Evolutionary conservation across 2,797 vertebrate genomes (phyloP).

Genomic region (Lemur catta): DNA sequence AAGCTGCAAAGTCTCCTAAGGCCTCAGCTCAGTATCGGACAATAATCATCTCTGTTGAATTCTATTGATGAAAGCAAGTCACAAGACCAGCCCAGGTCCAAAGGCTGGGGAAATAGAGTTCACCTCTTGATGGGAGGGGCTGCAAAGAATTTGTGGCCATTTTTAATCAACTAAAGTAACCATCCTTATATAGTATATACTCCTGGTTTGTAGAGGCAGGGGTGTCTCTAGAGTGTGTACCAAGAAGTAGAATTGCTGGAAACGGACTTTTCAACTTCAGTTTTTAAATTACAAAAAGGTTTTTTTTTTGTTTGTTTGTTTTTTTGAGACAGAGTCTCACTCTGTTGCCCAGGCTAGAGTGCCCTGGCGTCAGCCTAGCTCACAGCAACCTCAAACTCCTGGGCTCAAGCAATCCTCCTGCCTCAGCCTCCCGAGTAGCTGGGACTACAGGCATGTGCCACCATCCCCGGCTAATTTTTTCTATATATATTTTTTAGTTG

Average conservation of each 20-base stretch:
- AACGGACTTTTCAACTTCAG: not conserved
- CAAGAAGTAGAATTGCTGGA: not conserved
- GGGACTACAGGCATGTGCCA: too few species aligned
- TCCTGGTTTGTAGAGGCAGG: not conserved
- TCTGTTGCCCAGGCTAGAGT: too few species aligned
- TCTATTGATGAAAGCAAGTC: not conserved
- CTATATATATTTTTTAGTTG: too few species aligned
- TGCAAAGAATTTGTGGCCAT: not conserved
- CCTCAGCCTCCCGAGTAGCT: too few species aligned
- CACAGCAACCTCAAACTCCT: too few species aligned
- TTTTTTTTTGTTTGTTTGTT: not conserved
- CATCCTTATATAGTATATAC: not conserved
- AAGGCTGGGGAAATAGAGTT: not conserved
- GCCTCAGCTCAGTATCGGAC: not conserved
- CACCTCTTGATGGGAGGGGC: not conserved
- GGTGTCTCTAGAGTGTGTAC: not conserved
- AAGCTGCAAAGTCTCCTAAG: not conserved
- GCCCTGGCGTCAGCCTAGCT: too few species aligned
- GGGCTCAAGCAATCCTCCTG: too few species aligned
- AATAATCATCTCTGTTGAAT: not conserved
- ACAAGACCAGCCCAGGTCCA: not conserved
- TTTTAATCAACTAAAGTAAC: conserved; percentile 3
- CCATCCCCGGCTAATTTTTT: too few species aligned
- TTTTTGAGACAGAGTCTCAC: too few species aligned
- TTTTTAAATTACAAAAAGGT: not conserved